These are phyloP conservation scores for Manduca sexta DNA, from an alignment of 1,140 invertebrate species.

Conservation along the genomic window DNA sequence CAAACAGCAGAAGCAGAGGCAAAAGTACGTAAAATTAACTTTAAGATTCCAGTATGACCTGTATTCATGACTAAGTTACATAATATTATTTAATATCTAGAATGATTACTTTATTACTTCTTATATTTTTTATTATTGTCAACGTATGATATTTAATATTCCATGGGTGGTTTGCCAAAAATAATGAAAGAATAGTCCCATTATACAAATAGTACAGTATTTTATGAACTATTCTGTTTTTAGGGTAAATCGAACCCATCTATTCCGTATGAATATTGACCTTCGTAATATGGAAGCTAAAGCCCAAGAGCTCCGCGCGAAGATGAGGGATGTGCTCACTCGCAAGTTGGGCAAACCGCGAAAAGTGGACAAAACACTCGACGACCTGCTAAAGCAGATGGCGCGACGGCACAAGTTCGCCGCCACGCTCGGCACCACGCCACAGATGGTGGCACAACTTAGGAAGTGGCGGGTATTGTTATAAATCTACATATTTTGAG, in stretches of 20 bases:
- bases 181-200: no score
- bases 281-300: conserved; percentile 47
- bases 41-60: neutral
- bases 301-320: conserved; percentile 37
- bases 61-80: no score
- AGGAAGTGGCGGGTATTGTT: conserved; percentile 33
- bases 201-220: no score
- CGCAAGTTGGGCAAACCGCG: conserved; percentile 52
- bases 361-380: conserved; percentile 46
- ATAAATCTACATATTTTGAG: no score
- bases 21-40: conserved; percentile 31
- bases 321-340: conserved; percentile 54
- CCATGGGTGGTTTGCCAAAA: no score
- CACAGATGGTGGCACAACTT: conserved; percentile 37
- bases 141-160: no score
- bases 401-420: conserved; percentile 51
- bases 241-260: conserved; percentile 56
- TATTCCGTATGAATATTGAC: conserved; percentile 64
- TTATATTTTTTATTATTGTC: no score
- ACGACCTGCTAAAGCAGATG: conserved; percentile 53
- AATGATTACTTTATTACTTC: no score
- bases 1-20: conserved; percentile 46
- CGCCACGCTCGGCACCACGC: conserved; percentile 28
- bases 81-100: no score
- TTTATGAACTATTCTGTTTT: no score